phyloP scores from a whole-genome alignment of 2,888 invertebrate species.

The Sialis fuliginosa region DNA sequence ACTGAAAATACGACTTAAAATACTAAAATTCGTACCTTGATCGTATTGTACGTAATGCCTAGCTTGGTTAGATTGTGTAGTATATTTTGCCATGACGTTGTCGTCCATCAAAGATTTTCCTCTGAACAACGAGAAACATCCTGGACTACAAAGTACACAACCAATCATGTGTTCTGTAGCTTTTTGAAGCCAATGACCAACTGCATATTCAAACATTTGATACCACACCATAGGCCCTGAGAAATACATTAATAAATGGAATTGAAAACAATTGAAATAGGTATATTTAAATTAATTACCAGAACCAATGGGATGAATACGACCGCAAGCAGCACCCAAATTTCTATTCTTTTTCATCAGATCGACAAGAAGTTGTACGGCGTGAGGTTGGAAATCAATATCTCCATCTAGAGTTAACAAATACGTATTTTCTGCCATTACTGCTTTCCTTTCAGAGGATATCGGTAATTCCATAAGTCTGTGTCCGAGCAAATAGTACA shows the following conservation, averaged over 20 bases:
- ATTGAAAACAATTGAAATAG: no score
- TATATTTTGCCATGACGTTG: constrained; percentile 94
- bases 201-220: constrained; percentile 98
- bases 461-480: constrained; percentile 87
- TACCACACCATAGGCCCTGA: constrained; percentile 97
- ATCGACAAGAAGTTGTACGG: constrained; percentile 85
- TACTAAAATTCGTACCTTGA: constrained; percentile 46
- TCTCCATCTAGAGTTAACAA: constrained; percentile 92
- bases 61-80: constrained; percentile 79
- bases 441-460: constrained; percentile 81
- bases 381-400: constrained; percentile 92
- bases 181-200: constrained; percentile 99
- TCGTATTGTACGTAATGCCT: constrained; percentile 97
- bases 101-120: constrained; percentile 98
- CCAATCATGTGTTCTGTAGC: constrained; percentile 99
- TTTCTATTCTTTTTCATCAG: constrained; percentile 97
- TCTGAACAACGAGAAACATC: constrained; percentile 92
- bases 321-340: constrained; percentile 92
- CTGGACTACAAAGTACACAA: constrained; percentile 96
- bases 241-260: constrained; percentile 9
- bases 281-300: constrained; percentile 23
- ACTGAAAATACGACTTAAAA: no score
- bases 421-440: constrained; percentile 92
- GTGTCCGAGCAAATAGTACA: constrained; percentile 96
- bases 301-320: constrained; percentile 93